Percentiles rank a stretch among this genome's conserved stretches.
phyloP scores from a whole-genome alignment of 2,113 vertebrate species.

The Laticauda colubrina region DNA sequence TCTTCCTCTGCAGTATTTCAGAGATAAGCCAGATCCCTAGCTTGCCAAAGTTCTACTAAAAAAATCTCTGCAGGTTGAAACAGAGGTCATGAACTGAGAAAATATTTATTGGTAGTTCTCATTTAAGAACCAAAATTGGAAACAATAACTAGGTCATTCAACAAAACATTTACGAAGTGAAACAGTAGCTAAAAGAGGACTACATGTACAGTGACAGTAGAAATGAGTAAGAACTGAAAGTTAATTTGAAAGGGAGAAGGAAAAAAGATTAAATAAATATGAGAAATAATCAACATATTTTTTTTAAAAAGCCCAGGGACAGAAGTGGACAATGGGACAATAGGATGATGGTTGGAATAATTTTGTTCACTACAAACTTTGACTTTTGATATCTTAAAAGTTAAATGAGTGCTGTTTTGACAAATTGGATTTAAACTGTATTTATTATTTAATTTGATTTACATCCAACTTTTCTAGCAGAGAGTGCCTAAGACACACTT shows the following conservation, averaged over 20 bases:
- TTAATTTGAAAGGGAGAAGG: neutral
- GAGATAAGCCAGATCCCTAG: neutral
- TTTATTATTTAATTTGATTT: neutral
- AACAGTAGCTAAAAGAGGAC: neutral
- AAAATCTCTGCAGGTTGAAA: neutral
- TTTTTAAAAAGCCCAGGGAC: neutral
- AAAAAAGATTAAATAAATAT: neutral
- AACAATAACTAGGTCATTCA: neutral
- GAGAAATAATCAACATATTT: neutral
- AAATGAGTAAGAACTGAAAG: neutral
- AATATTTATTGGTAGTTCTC: neutral
- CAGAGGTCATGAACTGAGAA: neutral
- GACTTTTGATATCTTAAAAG: neutral
- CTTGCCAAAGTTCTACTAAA: neutral
- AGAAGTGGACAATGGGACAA: neutral
- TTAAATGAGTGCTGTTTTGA: neutral
- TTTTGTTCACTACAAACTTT: neutral
- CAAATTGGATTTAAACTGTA: neutral
- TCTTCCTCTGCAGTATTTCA: neutral
- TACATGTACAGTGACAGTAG: neutral
- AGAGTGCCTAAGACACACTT: neutral
- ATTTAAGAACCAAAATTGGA: neutral
- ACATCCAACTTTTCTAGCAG: neutral
- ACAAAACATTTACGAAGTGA: neutral
- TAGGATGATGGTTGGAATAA: neutral